phyloP scores from a whole-genome alignment of 2,797 vertebrate species.

The Agapornis canus region DNA sequence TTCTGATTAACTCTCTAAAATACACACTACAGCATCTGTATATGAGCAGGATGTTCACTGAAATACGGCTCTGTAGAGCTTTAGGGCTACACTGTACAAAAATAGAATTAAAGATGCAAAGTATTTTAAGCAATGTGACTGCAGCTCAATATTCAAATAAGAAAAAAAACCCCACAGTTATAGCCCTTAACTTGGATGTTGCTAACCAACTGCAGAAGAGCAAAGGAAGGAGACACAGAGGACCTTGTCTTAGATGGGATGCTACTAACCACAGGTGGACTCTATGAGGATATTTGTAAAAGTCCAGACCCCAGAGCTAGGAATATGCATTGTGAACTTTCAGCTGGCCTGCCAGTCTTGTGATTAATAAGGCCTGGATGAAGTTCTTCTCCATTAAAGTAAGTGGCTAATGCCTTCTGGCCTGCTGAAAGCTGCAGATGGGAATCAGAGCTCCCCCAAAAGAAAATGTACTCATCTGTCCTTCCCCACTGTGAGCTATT shows the following conservation, averaged over 20 bases:
- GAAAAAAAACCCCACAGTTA: neutral
- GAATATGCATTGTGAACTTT: neutral
- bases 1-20: conserved; percentile 1
- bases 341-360: neutral
- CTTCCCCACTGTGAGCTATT: neutral
- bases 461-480: neutral
- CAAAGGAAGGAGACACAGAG: neutral
- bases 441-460: neutral
- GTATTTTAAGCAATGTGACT: neutral
- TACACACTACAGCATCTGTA: neutral
- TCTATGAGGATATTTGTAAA: neutral
- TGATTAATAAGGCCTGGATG: neutral
- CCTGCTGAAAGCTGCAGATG: neutral
- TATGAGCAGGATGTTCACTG: neutral
- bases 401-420: neutral
- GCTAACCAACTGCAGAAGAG: neutral
- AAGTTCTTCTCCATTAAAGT: neutral
- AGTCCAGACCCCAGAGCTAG: neutral
- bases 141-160: neutral
- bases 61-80: neutral
- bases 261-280: neutral
- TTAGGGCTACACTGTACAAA: neutral
- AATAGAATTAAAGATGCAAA: neutral
- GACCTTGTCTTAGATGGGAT: neutral
- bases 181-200: neutral